phyloP scores from a whole-genome alignment of 1,140 invertebrate genomes.

The Zophobas morio region DNA sequence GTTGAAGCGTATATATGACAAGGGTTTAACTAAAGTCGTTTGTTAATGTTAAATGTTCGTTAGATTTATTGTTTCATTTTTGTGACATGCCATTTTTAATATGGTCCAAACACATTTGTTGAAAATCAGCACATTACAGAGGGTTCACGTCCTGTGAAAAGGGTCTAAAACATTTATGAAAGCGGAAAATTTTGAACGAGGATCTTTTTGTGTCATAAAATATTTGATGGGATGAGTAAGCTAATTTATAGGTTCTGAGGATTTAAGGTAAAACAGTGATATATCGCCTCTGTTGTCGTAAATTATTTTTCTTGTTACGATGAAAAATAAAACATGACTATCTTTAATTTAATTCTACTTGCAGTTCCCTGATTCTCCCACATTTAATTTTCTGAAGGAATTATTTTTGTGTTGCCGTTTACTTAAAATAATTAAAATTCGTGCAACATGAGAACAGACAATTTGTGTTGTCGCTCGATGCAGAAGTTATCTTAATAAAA shows the following conservation, averaged over 20 bases:
- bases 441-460: too few relatives aligned
- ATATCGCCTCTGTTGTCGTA: neutral
- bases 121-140: slow-evolving; percentile 22
- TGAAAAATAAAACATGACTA: too few relatives aligned
- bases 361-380: too few relatives aligned
- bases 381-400: too few relatives aligned
- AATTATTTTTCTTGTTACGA: too few relatives aligned
- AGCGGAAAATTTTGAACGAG: slow-evolving; percentile 12
- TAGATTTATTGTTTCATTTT: slow-evolving; percentile 14
- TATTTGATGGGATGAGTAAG: slow-evolving; percentile 3
- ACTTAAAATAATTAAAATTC: too few relatives aligned
- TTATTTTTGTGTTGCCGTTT: too few relatives aligned
- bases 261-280: slow-evolving; percentile 8
- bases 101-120: slow-evolving; percentile 12
- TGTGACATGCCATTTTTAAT: slow-evolving; percentile 2
- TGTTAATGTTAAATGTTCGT: slow-evolving; percentile 10
- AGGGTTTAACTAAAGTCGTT: slow-evolving; percentile 28
- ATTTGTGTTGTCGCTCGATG: too few relatives aligned
- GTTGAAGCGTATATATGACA: neutral
- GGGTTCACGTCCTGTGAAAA: slow-evolving; percentile 21
- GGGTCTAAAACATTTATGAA: slow-evolving; percentile 38
- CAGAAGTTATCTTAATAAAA: too few relatives aligned
- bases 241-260: slow-evolving; percentile 19
- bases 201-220: slow-evolving; percentile 16
- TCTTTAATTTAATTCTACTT: too few relatives aligned